These are phyloP conservation scores for Parnassius smintheus DNA, from an alignment of 2,888 invertebrate genomes.

Conservation along the genomic window DNA sequence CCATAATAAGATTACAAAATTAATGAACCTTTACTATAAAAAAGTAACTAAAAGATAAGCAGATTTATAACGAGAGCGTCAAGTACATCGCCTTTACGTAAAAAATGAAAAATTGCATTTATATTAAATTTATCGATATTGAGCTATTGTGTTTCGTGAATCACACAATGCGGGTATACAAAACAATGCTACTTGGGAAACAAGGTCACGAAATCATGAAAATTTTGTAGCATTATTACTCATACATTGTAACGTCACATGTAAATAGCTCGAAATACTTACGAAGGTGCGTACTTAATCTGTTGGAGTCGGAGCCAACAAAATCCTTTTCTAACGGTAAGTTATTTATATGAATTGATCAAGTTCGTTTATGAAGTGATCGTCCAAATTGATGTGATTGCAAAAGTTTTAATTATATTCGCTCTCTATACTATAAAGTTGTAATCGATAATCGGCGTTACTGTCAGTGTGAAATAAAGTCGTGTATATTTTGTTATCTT, in stretches of 20 bases:
- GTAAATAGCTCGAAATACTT: too few relatives aligned
- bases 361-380: slow-evolving; percentile 37
- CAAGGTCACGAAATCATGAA: slow-evolving; percentile 69
- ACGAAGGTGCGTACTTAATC: slow-evolving; percentile 2
- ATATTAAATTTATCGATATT: not conserved
- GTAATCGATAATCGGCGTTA: slow-evolving; percentile 44
- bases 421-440: slow-evolving; percentile 32
- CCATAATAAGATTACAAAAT: too few relatives aligned
- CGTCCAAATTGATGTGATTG: slow-evolving; percentile 35
- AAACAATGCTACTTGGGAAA: slow-evolving; percentile 55
- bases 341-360: slow-evolving; percentile 18
- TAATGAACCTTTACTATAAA: too few relatives aligned
- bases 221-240: slow-evolving; percentile 57
- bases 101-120: too few relatives aligned
- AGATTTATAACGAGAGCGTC: too few relatives aligned
- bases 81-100: too few relatives aligned
- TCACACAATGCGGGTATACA: slow-evolving; percentile 49
- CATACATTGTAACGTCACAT: slow-evolving; percentile 40
- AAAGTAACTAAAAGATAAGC: too few relatives aligned
- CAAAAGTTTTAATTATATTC: slow-evolving; percentile 38
- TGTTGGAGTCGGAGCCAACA: slow-evolving; percentile 23
- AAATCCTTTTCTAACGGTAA: slow-evolving; percentile 39
- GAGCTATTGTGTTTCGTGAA: slow-evolving; percentile 41
- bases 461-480: slow-evolving; percentile 43
- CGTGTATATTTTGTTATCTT: slow-evolving; percentile 53